Base-by-base conservation (phyloP, 2,113 vertebrate genomes). In the Daphoenositta chrysoptera region DNA sequence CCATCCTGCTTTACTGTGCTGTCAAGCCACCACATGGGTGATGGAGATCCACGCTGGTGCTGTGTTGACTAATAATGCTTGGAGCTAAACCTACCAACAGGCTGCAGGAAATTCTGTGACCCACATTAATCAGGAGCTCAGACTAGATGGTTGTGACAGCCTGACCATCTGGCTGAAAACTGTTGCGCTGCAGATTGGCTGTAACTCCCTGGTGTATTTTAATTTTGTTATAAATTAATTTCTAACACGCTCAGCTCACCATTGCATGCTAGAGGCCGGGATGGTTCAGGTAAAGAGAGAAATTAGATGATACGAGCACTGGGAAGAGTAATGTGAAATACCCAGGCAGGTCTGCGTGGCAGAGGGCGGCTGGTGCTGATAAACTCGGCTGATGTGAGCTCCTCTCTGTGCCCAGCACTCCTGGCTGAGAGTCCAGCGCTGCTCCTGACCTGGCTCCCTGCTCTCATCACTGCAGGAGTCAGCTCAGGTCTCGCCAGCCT, bases 401-500 rank as follows among this genome's bases (percentile, higher is more conserved):
- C 1, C 30, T 35, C 39, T 35, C 11, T 5, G 48, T 63, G 84
- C 82, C 42, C 85, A 50, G 85, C 10, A 1, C 73, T 70, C 7
- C 72, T 39, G 81, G 76, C 89, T 75, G 6, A 39, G 73, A 78
- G 22, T 1, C 30, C 95, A 28, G 87, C 4, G 9, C 89, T 78
- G 91, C 78, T 39, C 57, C 94, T 72, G 90, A 56, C 73, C 96
- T 24, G 82, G 94, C 94, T 96, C 53, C 65, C 84, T 24, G 81
- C 53, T 0, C 87, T 94, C 78, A 2, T 2, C 48, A 14, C 93
- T 82, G 92, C 92, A 47, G 89, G 80, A 97, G 92, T 96, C 96
- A 90, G 89, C 86, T 94, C 89, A 61, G 94, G 86, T 96, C 96
- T 87, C 80, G 23, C 65, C 95, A 95, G 90, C 90, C 85, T 91